Base-by-base conservation (phyloP, 2,797 vertebrate species). In the Enteromius radiatus region DNA sequence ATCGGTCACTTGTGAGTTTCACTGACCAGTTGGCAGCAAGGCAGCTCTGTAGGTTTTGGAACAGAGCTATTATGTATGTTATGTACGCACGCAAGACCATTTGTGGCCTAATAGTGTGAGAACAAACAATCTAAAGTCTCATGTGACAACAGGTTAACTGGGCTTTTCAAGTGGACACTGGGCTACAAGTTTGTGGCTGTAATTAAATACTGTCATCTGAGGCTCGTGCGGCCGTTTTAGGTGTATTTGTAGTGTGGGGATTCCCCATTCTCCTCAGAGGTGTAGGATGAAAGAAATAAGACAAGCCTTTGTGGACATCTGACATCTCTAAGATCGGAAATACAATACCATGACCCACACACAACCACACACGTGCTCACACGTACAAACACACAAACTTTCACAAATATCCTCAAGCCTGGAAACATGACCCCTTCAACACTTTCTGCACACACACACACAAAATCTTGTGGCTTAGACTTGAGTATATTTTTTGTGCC, bases 401-500 rank as follows among this genome's bases (percentile, higher is more conserved):
- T 81, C 65, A 56, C 70, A 71, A 81, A 82, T 70, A 76, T 73
- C 77, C 74, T 86, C 41, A 83, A 84, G 67, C 82, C 76, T 84
- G 88, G 90, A 89, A 92, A 93, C 87, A 86, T 17, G 45, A 86
- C 28, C 45, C 45, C 76, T 83, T 87, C 76, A 75, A 82, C 84
- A 86, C 67, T 80, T 67, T 49, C 81, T 28, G 38, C 47, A 68
- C 75, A 80, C 81, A 56, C 56, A 28, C 26, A 61, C 59, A 28
- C 26, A 31, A 81, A 88, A 82, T 86, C 78, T 10, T 63, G 84
- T 85, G 76, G 84, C 88, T 86, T 65, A 6, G 85, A 86, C 89
- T 94, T 94, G 91, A 92, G 43, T n/a, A 92, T 91, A 87, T 90
- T 85, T 88, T 90, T 92, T 92, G 93, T 89, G 90, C 88, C 88